These are phyloP conservation scores for Apis dorsata DNA, from an alignment of 1,140 invertebrate genomes.

Conservation along the genomic window DNA sequence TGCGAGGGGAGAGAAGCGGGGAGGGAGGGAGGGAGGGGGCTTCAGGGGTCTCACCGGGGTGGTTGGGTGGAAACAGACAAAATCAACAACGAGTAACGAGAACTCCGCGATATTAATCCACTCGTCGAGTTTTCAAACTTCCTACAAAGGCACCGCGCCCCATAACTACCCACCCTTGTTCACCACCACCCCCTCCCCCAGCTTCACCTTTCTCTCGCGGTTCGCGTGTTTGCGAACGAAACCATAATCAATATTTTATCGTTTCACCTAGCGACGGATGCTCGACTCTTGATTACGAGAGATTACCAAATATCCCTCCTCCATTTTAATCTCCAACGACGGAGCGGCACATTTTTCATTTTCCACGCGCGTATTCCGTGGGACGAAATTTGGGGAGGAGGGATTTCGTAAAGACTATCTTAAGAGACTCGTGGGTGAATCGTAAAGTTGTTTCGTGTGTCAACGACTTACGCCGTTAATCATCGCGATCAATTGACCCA, in stretches of 20 bases:
- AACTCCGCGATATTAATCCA: constrained; percentile 81
- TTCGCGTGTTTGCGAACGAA: constrained; percentile 76
- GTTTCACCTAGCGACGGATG: constrained; percentile 31
- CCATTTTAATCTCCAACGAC: neutral
- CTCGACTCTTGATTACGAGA: neutral
- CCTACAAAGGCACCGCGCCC: constrained; percentile 77
- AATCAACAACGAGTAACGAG: constrained; percentile 81
- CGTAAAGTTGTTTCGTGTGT: constrained; percentile 52
- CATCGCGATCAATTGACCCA: constrained; percentile 74
- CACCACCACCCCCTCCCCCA: neutral
- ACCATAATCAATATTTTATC: constrained; percentile 80
- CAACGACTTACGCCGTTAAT: constrained; percentile 68
- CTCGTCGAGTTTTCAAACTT: constrained; percentile 81
- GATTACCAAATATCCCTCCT: neutral
- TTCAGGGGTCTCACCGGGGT: constrained; percentile 63
- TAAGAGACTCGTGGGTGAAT: constrained; percentile 54
- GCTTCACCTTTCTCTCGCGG: constrained; percentile 53
- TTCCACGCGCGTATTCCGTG: no score
- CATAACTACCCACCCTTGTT: constrained; percentile 27
- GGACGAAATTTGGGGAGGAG: neutral
- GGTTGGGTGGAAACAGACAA: constrained; percentile 77
- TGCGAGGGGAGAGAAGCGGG: constrained; percentile 59
- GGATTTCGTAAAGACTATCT: neutral
- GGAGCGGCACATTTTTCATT: neutral
- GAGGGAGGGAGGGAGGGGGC: constrained; percentile 52